These are phyloP conservation scores for Taphrorychus bicolor DNA, from an alignment of 2,888 invertebrate genomes.

Conservation along the genomic window DNA sequence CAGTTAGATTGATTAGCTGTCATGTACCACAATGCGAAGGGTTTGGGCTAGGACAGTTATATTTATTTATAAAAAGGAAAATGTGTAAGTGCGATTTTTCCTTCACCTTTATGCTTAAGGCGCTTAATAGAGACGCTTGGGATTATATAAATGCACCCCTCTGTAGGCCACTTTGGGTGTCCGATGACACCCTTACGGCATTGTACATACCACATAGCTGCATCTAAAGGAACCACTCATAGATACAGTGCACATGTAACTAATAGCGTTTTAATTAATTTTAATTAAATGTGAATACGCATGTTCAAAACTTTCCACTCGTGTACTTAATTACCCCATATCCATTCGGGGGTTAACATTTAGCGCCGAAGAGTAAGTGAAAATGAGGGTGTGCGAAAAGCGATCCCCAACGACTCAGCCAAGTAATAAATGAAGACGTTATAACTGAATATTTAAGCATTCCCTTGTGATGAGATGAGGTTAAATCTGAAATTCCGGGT, in stretches of 20 bases:
- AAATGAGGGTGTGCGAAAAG: neutral
- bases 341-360: neutral
- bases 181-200: no score
- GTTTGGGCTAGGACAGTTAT: slow-evolving; percentile 23
- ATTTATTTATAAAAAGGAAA: slow-evolving; percentile 23
- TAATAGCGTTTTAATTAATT: no score
- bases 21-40: slow-evolving; percentile 30
- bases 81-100: slow-evolving; percentile 1
- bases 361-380: neutral
- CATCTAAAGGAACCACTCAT: no score
- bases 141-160: no score
- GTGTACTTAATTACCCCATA: neutral
- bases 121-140: no score
- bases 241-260: no score
- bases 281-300: neutral
- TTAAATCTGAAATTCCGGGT: neutral
- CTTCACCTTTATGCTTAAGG: no score
- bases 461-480: neutral
- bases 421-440: neutral
- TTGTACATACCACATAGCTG: no score
- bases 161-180: no score
- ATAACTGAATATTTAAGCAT: neutral
- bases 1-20: slow-evolving; percentile 37
- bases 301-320: neutral
- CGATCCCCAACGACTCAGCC: neutral